Evolutionary conservation across 2,888 invertebrate species (phyloP).

Genomic region (Alviniconcha strummeri): DNA sequence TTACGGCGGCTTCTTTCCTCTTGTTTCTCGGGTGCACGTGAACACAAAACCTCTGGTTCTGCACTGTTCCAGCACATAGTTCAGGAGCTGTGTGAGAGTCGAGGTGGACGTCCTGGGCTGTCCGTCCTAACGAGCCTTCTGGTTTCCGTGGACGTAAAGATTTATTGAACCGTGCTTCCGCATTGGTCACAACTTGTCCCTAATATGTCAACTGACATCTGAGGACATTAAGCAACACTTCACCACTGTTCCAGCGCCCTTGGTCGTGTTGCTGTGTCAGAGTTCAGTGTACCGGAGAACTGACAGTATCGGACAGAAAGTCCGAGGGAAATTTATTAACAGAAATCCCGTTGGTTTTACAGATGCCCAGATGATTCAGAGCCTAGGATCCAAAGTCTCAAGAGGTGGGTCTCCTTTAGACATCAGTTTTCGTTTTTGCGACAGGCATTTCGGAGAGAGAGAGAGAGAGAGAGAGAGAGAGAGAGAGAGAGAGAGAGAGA

Average conservation of each 20-base stretch:
- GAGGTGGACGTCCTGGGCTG: too few species aligned
- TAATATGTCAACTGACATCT: too few species aligned
- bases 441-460: neutral
- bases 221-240: neutral
- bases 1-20: too few species aligned
- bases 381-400: neutral
- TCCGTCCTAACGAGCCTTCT: too few species aligned
- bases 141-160: neutral
- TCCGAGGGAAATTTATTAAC: neutral
- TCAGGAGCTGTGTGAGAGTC: too few species aligned
- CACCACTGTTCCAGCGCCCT: neutral
- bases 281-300: neutral
- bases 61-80: neutral
- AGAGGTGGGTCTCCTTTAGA: neutral
- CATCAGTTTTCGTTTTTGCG: neutral
- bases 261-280: neutral
- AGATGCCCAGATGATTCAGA: neutral
- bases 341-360: neutral
- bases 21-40: too few species aligned
- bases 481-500: constrained; percentile 8
- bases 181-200: too few species aligned
- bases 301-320: neutral
- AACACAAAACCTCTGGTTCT: neutral
- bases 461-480: constrained; percentile 19
- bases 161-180: neutral